Percentiles rank a stretch among this genome's conserved stretches.
phyloP scores from a whole-genome alignment of 2,113 vertebrate species.

The Philantomba maxwellii region DNA sequence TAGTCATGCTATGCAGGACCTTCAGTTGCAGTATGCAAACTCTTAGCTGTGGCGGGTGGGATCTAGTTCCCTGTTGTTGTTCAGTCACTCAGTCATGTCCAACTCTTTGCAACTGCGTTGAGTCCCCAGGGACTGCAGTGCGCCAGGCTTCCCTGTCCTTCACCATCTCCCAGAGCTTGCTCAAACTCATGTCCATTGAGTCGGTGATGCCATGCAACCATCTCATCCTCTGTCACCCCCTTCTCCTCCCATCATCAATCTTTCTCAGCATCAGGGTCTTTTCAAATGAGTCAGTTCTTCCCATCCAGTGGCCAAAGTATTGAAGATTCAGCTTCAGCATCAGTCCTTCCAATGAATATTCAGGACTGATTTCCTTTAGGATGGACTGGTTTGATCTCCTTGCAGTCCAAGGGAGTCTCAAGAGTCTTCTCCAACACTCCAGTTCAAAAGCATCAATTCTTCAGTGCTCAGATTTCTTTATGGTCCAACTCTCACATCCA shows the following conservation, averaged over 20 bases:
- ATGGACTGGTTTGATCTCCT: neutral
- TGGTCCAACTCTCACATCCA: neutral
- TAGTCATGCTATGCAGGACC: accelerated
- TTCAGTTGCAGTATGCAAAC: neutral
- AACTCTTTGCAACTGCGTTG: neutral
- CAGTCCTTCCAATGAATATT: neutral
- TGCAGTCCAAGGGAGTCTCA: neutral
- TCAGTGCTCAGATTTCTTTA: neutral
- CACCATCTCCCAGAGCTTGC: neutral
- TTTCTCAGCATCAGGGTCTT: neutral
- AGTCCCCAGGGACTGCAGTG: neutral
- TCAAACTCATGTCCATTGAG: neutral
- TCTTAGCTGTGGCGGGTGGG: neutral
- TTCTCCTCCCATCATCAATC: neutral
- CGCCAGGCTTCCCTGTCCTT: neutral
- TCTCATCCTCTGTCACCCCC: neutral
- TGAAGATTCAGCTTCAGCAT: neutral
- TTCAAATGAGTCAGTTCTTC: neutral
- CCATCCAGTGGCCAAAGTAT: neutral
- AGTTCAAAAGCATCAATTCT: neutral
- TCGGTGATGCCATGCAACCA: neutral
- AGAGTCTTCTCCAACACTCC: neutral
- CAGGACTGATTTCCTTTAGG: neutral
- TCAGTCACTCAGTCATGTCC: neutral
- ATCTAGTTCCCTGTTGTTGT: neutral